Conservation (phyloP, 2,888 invertebrate species). For the Baronia brevicornis region DNA sequence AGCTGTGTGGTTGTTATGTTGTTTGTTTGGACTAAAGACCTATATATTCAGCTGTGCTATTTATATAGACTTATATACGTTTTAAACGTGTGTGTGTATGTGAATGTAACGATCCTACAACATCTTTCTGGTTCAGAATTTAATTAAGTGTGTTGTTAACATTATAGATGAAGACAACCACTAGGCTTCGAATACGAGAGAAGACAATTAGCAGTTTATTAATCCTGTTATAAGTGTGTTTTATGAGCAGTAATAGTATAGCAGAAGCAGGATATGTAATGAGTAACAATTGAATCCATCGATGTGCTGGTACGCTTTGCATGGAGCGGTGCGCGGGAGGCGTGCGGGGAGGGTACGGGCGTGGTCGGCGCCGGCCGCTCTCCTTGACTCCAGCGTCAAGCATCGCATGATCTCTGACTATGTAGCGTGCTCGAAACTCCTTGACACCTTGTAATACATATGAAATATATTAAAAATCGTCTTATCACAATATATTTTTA, state of each 20-base stretch:
- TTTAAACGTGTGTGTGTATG: too few species aligned
- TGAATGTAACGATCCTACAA: too few species aligned
- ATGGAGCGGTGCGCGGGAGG: conserved; percentile 36
- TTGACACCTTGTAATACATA: conserved; percentile 49
- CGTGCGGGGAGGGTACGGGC: conserved; percentile 48
- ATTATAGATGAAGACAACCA: too few species aligned
- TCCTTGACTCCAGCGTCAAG: conserved; percentile 73
- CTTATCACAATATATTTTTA: too few species aligned
- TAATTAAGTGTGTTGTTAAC: too few species aligned
- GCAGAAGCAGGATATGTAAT: conserved; percentile 45
- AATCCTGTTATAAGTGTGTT: conserved; percentile 11
- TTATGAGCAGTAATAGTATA: conserved; percentile 15
- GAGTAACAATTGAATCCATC: conserved; percentile 45
- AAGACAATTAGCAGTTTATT: conserved; percentile 12
- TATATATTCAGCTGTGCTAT: too few species aligned
- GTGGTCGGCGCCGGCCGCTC: conserved; percentile 74
- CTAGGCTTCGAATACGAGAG: conserved; percentile 7
- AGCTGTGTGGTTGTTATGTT: too few species aligned
- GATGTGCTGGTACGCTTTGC: conserved; percentile 31
- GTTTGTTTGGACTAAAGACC: too few species aligned
- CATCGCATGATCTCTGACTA: conserved; percentile 70
- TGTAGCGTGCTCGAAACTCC: conserved; percentile 20
- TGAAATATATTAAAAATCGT: conserved; percentile 6
- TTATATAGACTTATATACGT: too few species aligned
- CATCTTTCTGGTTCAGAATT: too few species aligned